Base-by-base conservation (phyloP, 2,888 invertebrate species). In the Entomobrya proxima region DNA sequence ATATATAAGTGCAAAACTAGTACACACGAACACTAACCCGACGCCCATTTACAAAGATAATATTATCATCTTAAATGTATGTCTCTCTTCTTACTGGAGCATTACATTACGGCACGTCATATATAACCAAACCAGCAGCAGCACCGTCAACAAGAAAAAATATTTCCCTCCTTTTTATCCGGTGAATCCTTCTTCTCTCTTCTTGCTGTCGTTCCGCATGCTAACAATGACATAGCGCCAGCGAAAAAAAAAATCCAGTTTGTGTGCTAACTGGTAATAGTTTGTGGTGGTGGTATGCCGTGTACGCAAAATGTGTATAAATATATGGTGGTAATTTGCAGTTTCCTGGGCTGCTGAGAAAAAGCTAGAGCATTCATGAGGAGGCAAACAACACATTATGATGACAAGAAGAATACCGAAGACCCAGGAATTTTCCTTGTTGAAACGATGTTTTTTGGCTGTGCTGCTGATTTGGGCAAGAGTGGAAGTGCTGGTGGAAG, bases 301-400 rank as follows among this genome's bases (percentile, higher is more conserved):
- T 21, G 27, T 15, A 32, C 15, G 76, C 35, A 13, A 24, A 47
- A 15, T 15, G 50, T 50, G 11, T 69, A 69, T 3, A n/a, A n/a
- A n/a, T n/a, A 13, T 44, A 47, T 64, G 32, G 32, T 44, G 78
- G 78, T 64, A 61, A 78, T 78, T 78, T 78, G 78, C 78, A 77
- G 77, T 61, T 77, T 58, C 61, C 58, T 77, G 44, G 11, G 37
- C 15, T 35, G 35, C 18, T n/a, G n/a, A n/a, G n/a, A n/a, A n/a
- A 27, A 55, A 7, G 47, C 11, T 27, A 24, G 32, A 27, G 27
- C n/a, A 78, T 18, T 37, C 35, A 32, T 1, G 44, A 64, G 30
- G 30, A 58, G 9, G 32, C 47, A 44, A 44, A 58, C 44, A 78
- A 47, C 40, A 78, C 78, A 78, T 78, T 64, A 78, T 78, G 78